Percentiles rank a stretch among this genome's conserved stretches.
These are phyloP conservation scores for Pollenia griseotomentosa DNA, from an alignment of 2,888 invertebrate genomes.

Conservation along the genomic window DNA sequence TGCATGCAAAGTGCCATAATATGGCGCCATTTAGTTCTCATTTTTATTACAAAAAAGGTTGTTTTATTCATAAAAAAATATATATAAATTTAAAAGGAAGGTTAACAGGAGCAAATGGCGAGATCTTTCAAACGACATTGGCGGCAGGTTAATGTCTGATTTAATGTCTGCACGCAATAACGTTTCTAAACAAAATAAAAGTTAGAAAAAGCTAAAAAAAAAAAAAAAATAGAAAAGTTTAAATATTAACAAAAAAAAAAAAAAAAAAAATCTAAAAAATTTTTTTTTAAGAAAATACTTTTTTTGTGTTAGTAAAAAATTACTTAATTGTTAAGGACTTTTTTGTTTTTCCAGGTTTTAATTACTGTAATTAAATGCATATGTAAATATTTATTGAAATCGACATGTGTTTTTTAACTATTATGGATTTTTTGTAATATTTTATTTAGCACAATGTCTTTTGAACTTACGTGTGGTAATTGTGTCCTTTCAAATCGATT, in stretches of 20 bases:
- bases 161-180: slow-evolving; percentile 75
- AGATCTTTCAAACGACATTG: slow-evolving; percentile 67
- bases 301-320: slow-evolving; percentile 13
- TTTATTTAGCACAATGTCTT: background rate
- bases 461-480: background rate
- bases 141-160: slow-evolving; percentile 72
- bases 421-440: background rate
- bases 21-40: slow-evolving; percentile 68
- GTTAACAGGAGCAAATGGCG: slow-evolving; percentile 25
- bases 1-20: slow-evolving; percentile 70
- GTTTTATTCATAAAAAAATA: slow-evolving; percentile 24
- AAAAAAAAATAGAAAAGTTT: background rate
- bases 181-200: slow-evolving; percentile 31
- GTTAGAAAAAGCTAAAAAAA: background rate
- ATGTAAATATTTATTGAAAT: slow-evolving; percentile 12
- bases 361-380: slow-evolving; percentile 27
- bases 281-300: background rate
- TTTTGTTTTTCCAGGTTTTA: background rate
- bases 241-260: slow-evolving; percentile 1
- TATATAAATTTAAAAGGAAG: background rate
- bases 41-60: slow-evolving; percentile 34
- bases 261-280: background rate
- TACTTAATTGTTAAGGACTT: slow-evolving; percentile 6
- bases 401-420: slow-evolving; percentile 1
- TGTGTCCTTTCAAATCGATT: slow-evolving; percentile 35